Conservation (phyloP, 2,113 vertebrate species). For the Datnioides undecimradiatus region DNA sequence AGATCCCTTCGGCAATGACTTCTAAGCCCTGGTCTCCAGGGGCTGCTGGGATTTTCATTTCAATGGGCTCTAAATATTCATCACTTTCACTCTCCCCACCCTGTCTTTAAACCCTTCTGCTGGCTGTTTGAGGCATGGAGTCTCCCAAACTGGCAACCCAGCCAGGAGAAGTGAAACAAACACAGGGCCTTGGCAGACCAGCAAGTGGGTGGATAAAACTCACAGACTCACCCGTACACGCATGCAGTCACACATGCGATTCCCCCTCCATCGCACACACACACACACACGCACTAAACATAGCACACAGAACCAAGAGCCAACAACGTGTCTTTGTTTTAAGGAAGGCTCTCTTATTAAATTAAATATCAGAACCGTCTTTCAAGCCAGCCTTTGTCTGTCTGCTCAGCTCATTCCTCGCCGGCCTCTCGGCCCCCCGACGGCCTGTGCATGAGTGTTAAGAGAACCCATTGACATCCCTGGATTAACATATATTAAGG, state of each 20-base stretch:
- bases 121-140: conserved; percentile 59
- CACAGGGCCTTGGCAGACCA: conserved; percentile 49
- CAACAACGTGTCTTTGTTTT: conserved; percentile 79
- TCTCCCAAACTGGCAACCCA: conserved; percentile 66
- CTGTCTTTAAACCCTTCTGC: conserved; percentile 76
- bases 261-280: conserved; percentile 6
- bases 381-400: conserved; percentile 73
- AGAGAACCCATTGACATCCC: conserved; percentile 80
- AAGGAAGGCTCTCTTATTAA: conserved; percentile 74
- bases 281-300: conserved; percentile 33
- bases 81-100: conserved; percentile 77
- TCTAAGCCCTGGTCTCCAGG: conserved; percentile 80
- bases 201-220: conserved; percentile 71
- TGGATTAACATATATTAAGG: conserved; percentile 83
- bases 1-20: conserved; percentile 84
- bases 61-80: conserved; percentile 88
- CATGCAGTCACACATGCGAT: conserved; percentile 32
- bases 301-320: conserved; percentile 53
- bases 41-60: conserved; percentile 85
- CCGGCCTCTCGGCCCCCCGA: conserved; percentile 67
- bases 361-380: conserved; percentile 74
- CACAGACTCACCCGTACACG: conserved; percentile 36
- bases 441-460: conserved; percentile 69
- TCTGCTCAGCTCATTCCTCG: conserved; percentile 53
- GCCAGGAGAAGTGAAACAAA: conserved; percentile 58